Conservation (phyloP, 2,113 vertebrate genomes). For the human (Homo sapiens) region GRCh38 chr5:152677001-152677500, state of each 20-base stretch:
- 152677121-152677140: neutral
- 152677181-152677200: neutral
- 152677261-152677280: neutral
- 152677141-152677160: neutral
- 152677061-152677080: too few relatives aligned
- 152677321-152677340: neutral
- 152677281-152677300: neutral
- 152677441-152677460: too few relatives aligned
- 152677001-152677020: neutral
- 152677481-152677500: too few relatives aligned
- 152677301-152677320: neutral
- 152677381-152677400: neutral
- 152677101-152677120: rapidly evolving
- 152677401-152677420: neutral
- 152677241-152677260: neutral
- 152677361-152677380: neutral
- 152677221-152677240: neutral
- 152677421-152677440: neutral
- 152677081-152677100: neutral
- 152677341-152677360: neutral
- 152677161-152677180: neutral
- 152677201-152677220: neutral
- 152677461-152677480: too few relatives aligned
- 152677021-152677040: neutral
- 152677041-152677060: neutral